These are phyloP conservation scores for Zeugodacus cucurbitae DNA, from an alignment of 1,140 invertebrate species.

Conservation along the genomic window DNA sequence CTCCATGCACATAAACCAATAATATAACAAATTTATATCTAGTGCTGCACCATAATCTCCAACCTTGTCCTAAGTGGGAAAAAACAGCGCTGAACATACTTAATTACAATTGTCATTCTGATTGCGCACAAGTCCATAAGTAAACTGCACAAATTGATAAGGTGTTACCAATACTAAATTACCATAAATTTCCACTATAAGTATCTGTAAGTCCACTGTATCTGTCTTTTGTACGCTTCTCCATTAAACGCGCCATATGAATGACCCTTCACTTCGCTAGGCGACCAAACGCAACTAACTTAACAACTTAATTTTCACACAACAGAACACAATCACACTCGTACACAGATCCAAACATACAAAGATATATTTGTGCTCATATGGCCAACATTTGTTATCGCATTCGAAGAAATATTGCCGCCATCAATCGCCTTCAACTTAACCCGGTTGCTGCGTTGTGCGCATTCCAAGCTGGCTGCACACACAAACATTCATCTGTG, in stretches of 20 bases:
- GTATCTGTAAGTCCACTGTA: background rate
- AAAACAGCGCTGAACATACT: too few species aligned
- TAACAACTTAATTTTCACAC: background rate
- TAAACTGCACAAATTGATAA: too few species aligned
- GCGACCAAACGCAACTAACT: background rate
- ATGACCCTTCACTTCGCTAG: too few species aligned
- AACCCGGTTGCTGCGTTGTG: background rate
- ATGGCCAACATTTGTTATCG: background rate
- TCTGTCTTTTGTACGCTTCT: background rate
- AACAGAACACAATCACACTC: too few species aligned
- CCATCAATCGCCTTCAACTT: slow-evolving; percentile 17
- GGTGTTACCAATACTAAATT: too few species aligned
- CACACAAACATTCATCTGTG: background rate
- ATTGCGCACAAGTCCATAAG: too few species aligned
- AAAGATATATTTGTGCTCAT: background rate
- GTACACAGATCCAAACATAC: background rate
- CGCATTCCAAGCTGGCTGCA: background rate
- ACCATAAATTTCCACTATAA: background rate
- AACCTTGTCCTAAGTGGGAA: too few species aligned
- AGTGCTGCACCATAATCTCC: too few species aligned
- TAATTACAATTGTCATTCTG: too few species aligned
- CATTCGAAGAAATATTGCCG: background rate
- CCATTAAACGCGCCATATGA: too few species aligned
- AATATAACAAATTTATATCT: too few species aligned
- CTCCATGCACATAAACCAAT: too few species aligned